phyloP scores from a whole-genome alignment of 2,888 invertebrate genomes.

The Cabera pusaria region DNA sequence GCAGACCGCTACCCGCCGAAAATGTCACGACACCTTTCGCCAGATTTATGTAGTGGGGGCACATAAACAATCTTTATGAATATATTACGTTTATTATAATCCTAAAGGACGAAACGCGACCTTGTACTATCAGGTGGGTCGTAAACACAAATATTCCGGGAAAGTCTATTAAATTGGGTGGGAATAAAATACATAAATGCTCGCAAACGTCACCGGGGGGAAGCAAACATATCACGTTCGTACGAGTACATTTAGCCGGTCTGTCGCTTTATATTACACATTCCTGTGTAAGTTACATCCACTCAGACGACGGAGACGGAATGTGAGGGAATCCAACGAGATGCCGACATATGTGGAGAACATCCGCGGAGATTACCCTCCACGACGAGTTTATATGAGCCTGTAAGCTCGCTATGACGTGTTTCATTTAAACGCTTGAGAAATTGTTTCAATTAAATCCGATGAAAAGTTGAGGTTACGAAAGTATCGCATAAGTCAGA shows the following conservation, averaged over 20 bases:
- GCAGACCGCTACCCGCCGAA: constrained; percentile 11
- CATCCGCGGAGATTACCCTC: constrained; percentile 13
- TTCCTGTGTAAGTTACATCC: constrained; percentile 43
- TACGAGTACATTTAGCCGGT: constrained; percentile 20
- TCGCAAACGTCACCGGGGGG: constrained; percentile 12
- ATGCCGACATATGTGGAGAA: constrained; percentile 21
- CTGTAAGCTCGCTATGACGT: constrained; percentile 8
- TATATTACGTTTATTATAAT: constrained; percentile 11
- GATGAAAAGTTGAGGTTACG: background rate
- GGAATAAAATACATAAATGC: constrained; percentile 21
- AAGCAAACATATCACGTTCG: constrained; percentile 16
- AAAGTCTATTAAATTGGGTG: constrained; percentile 24
- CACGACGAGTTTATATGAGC: constrained; percentile 13
- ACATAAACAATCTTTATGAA: constrained; percentile 2
- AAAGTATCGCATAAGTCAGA: background rate
- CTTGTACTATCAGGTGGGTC: constrained; percentile 23
- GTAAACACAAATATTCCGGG: constrained; percentile 21
- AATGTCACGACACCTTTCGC: constrained; percentile 15
- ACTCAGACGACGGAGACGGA: constrained; percentile 43
- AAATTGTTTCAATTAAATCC: constrained; percentile 11
- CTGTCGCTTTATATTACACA: constrained; percentile 42
- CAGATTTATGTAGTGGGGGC: constrained; percentile 16
- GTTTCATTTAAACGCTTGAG: constrained; percentile 11
- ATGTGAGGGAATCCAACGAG: constrained; percentile 42
- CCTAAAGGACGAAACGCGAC: constrained; percentile 20